phyloP scores from a whole-genome alignment of 2,797 vertebrate genomes.

The Salarias fasciatus region DNA sequence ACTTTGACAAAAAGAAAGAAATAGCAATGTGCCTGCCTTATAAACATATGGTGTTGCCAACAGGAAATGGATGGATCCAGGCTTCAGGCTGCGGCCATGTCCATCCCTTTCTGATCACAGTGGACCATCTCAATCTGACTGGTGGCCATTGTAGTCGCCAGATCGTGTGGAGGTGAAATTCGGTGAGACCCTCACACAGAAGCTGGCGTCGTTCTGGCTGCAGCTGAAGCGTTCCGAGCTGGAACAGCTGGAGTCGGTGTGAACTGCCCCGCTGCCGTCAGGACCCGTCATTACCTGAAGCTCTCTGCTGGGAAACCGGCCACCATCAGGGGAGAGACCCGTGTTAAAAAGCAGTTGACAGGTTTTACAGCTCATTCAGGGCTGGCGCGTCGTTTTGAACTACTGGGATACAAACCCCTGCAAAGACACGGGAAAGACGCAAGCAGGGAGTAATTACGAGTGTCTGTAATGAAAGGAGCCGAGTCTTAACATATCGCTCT shows the following conservation, averaged over 20 bases:
- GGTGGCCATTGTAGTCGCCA: too few species aligned
- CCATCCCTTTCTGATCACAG: too few species aligned
- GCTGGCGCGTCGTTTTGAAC: conserved; percentile 58
- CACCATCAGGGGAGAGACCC: conserved; percentile 14
- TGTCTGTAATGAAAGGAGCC: conserved; percentile 65
- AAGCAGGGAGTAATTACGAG: conserved; percentile 61
- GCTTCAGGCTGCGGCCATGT: too few species aligned
- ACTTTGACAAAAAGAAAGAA: too few species aligned
- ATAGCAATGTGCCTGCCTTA: too few species aligned
- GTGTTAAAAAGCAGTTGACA: conserved; percentile 53
- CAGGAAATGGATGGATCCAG: too few species aligned
- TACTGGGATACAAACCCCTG: conserved; percentile 44
- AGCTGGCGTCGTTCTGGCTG: too few species aligned
- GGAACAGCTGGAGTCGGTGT: conserved; percentile 37
- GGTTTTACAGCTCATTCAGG: conserved; percentile 49
- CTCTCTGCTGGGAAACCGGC: conserved; percentile 43
- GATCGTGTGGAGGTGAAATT: too few species aligned
- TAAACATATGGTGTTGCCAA: too few species aligned
- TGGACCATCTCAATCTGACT: too few species aligned
- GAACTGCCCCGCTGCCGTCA: conserved; percentile 20
- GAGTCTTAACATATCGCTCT: conserved; percentile 45
- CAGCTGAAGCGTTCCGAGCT: not conserved
- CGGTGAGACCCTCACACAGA: too few species aligned
- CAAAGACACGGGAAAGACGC: conserved; percentile 45
- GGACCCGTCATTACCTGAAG: conserved; percentile 57